Conservation (phyloP, 2,797 vertebrate species). For the Epinephelus malabaricus region DNA sequence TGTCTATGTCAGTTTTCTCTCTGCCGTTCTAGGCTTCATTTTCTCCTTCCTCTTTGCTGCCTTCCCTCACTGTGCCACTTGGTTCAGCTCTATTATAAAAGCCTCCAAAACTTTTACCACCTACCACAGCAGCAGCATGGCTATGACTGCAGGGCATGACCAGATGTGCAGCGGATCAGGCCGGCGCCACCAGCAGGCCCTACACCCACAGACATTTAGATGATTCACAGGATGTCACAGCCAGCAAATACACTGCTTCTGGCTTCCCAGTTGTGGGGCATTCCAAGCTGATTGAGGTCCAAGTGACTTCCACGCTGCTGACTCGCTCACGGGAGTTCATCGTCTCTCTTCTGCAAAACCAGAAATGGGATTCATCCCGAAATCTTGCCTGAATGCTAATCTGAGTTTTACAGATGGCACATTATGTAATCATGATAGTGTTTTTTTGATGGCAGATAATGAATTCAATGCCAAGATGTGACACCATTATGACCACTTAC, state of each 20-base stretch:
- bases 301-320: constrained; percentile 36
- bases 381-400: constrained; percentile 22
- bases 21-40: constrained; percentile 15
- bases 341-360: constrained; percentile 1
- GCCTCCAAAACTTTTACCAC: constrained; percentile 26
- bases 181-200: constrained; percentile 37
- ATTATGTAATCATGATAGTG: constrained; percentile 32
- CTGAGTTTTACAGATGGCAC: constrained; percentile 23
- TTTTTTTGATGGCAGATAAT: constrained; percentile 43
- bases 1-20: constrained; percentile 33
- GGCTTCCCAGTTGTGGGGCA: constrained; percentile 23
- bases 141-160: constrained; percentile 42
- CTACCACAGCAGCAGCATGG: constrained; percentile 20
- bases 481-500: constrained; percentile 43
- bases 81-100: constrained; percentile 34
- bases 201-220: constrained; percentile 37
- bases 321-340: constrained; percentile 31
- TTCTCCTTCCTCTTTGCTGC: neutral
- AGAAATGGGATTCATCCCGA: constrained; percentile 16
- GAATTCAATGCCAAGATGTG: constrained; percentile 42
- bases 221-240: constrained; percentile 51
- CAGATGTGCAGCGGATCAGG: constrained; percentile 55
- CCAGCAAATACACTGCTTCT: constrained; percentile 22
- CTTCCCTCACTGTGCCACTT: constrained; percentile 10
- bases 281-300: constrained; percentile 33